Evolutionary conservation across 2,888 invertebrate species (phyloP).

Genomic region (Galerucella pusilla): DNA sequence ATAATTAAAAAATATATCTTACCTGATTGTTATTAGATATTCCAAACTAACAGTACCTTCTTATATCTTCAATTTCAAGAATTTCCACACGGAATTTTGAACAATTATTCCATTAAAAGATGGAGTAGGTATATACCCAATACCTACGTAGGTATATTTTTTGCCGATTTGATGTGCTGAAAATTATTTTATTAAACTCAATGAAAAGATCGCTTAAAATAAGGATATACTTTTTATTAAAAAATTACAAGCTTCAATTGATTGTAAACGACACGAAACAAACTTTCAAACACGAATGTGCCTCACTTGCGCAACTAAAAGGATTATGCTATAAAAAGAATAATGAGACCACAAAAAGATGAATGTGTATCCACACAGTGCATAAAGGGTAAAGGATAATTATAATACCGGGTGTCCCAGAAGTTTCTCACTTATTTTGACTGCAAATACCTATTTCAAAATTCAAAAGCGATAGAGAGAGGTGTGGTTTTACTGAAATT

Average conservation of each 20-base stretch:
- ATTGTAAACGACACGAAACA: not conserved
- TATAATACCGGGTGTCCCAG: no score
- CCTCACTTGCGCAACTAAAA: constrained; percentile 21
- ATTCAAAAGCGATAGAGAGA: no score
- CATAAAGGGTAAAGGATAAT: not conserved
- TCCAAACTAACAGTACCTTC: not conserved
- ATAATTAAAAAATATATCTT: not conserved
- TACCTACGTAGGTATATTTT: not conserved
- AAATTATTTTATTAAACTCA: constrained; percentile 6
- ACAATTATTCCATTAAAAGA: not conserved
- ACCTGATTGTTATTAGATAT: not conserved
- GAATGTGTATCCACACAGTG: not conserved
- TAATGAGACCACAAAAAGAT: constrained; percentile 12
- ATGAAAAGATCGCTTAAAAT: not conserved
- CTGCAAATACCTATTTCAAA: no score
- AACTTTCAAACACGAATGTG: not conserved
- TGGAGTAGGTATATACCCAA: not conserved
- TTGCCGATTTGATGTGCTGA: not conserved
- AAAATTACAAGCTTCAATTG: constrained; percentile 11
- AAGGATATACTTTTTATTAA: constrained; percentile 16
- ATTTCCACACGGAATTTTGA: not conserved
- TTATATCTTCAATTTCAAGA: not conserved
- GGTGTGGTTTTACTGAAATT: no score
- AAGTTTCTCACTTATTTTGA: no score
- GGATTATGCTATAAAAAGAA: constrained; percentile 23